Percentiles rank a stretch among this genome's conserved stretches.
Evolutionary conservation across 92 coral and sea anemone species (phyloP).

Genomic region (Zoanthus gigantus): DNA sequence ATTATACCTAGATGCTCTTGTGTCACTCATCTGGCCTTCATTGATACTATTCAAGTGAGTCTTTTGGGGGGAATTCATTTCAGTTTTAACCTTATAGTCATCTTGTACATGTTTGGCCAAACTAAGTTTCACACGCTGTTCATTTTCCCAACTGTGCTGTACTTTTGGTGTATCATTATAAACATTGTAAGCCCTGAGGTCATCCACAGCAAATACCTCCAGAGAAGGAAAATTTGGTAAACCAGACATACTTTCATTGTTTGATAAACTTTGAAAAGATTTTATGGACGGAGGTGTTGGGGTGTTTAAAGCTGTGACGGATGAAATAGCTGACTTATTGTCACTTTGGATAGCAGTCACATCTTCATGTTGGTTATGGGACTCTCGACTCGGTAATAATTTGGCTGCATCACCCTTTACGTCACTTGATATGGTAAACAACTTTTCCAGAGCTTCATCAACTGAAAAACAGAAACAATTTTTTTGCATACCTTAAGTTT

Average conservation of each 20-base stretch:
- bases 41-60: neutral
- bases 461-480: constrained; percentile 55
- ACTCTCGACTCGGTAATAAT: neutral
- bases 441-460: constrained; percentile 82
- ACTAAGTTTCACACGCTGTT: neutral
- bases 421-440: constrained; percentile 59
- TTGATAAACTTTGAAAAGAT: neutral
- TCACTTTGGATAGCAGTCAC: constrained; percentile 7
- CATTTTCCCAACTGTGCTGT: neutral
- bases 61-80: neutral
- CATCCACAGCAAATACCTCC: constrained; percentile 8
- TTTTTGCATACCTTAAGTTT: neutral
- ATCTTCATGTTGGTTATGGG: neutral
- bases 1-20: neutral
- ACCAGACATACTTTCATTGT: neutral
- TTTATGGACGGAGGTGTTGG: neutral
- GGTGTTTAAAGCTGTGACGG: neutral
- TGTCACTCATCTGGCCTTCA: neutral
- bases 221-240: constrained; percentile 35
- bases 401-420: neutral
- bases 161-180: neutral
- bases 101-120: neutral
- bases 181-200: neutral
- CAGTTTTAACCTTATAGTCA: neutral
- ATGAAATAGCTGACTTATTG: neutral